phyloP scores from a whole-genome alignment of 2,113 vertebrate genomes.

The Condylura cristata region DNA sequence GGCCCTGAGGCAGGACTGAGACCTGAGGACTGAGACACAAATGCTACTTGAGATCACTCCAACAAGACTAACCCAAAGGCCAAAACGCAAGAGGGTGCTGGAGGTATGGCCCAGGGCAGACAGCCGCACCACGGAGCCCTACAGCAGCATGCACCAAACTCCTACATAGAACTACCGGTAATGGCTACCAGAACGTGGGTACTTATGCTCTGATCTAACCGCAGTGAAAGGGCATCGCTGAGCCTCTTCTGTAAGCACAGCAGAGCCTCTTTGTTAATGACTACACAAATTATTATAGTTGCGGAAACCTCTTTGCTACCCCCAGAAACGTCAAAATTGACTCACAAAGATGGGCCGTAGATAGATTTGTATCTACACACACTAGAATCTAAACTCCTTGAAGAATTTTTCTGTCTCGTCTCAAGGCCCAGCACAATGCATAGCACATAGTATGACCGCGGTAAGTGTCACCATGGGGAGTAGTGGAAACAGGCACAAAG shows the following conservation, averaged over 20 bases:
- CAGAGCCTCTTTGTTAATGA: background rate
- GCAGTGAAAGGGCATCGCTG: background rate
- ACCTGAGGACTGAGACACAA: background rate
- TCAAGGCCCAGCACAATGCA: background rate
- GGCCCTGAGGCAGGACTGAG: background rate
- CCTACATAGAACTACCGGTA: background rate
- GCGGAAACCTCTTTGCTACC: background rate
- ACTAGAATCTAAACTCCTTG: background rate
- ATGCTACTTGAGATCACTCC: background rate
- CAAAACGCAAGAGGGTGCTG: background rate
- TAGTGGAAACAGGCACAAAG: background rate
- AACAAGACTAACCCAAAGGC: background rate
- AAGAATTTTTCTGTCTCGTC: background rate
- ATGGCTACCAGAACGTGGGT: too few relatives aligned
- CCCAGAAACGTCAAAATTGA: background rate
- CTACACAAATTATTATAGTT: background rate
- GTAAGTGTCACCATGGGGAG: background rate
- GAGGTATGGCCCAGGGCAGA: background rate
- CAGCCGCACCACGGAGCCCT: too few relatives aligned
- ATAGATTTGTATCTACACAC: background rate
- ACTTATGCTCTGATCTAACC: background rate
- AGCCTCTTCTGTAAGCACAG: background rate
- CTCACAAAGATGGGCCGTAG: background rate
- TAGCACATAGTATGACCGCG: background rate
- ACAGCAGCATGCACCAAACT: accelerated